Evolutionary conservation across 2,888 invertebrate genomes (phyloP).

Genomic region (Pachymerium ferrugineum): DNA sequence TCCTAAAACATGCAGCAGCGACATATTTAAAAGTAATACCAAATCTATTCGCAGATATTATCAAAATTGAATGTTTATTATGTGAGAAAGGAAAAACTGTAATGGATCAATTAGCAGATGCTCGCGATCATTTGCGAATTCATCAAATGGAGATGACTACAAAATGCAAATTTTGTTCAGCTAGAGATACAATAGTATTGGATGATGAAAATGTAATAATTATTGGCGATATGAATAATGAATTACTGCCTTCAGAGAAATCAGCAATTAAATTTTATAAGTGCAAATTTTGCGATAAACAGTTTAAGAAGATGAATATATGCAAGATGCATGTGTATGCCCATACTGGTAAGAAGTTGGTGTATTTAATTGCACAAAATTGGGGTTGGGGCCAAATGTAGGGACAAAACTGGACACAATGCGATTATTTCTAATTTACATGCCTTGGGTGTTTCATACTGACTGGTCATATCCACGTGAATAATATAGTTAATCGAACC

Average conservation of each 20-base stretch:
- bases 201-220: background rate
- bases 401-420: no score
- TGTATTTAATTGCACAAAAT: no score
- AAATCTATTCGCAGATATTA: background rate
- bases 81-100: background rate
- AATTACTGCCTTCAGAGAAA: background rate
- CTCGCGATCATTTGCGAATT: background rate
- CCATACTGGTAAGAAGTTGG: conserved; percentile 22
- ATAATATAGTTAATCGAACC: no score
- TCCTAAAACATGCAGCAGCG: background rate
- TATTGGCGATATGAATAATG: background rate
- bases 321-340: background rate
- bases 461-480: no score
- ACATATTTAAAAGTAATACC: background rate
- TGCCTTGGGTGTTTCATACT: no score
- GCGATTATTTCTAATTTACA: no score
- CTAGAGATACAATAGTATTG: background rate
- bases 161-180: background rate
- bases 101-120: background rate
- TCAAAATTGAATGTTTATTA: background rate
- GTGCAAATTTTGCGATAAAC: conserved; percentile 2
- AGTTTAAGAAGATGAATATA: background rate
- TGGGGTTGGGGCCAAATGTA: no score
- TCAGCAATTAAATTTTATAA: background rate
- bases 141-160: background rate